Evolutionary conservation across 2,888 invertebrate species (phyloP), one percentile per base, ranked within the genome.

Genomic region (Pilophorus perplexus): DNA sequence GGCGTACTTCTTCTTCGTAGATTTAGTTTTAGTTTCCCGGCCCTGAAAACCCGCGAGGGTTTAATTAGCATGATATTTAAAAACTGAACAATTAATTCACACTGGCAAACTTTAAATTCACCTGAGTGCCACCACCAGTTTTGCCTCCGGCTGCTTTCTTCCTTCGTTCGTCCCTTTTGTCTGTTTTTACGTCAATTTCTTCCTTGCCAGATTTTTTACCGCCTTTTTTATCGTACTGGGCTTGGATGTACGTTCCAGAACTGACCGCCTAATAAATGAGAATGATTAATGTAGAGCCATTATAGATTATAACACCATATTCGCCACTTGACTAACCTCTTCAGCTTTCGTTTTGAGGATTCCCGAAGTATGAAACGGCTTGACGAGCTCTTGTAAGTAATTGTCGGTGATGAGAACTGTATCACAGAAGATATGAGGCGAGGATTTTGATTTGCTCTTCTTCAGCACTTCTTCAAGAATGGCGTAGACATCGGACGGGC

Each of bases 21-120:
- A 89, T 76, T 93, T 95, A 0, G 93, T 95, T 80, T 94, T 96
- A 0, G 93, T 93, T 81, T 97, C 96, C 38, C 96, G 82, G 0
- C 96, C 96, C 77, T 75, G 68, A 1, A 20, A 62, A 28, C 16
- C n/a, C n/a, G n/a, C n/a, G n/a, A n/a, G n/a, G 48, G 68, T n/a
- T n/a, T n/a, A n/a, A n/a, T n/a, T n/a, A n/a, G n/a, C n/a, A n/a
- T n/a, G n/a, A n/a, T n/a, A n/a, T n/a, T n/a, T n/a, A n/a, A n/a
- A n/a, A n/a, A n/a, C n/a, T n/a, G n/a, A n/a, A n/a, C n/a, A n/a
- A n/a, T n/a, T n/a, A n/a, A n/a, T n/a, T n/a, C n/a, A n/a, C n/a
- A n/a, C n/a, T n/a, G n/a, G n/a, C n/a, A n/a, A n/a, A n/a, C n/a
- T n/a, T n/a, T n/a, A n/a, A n/a, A n/a, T n/a, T 64, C 55, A 75